A percentile compares a stretch with the other conserved stretches of the same genome.
Conservation (phyloP, 2,797 vertebrate genomes). For the Hippoglossus hippoglossus region DNA sequence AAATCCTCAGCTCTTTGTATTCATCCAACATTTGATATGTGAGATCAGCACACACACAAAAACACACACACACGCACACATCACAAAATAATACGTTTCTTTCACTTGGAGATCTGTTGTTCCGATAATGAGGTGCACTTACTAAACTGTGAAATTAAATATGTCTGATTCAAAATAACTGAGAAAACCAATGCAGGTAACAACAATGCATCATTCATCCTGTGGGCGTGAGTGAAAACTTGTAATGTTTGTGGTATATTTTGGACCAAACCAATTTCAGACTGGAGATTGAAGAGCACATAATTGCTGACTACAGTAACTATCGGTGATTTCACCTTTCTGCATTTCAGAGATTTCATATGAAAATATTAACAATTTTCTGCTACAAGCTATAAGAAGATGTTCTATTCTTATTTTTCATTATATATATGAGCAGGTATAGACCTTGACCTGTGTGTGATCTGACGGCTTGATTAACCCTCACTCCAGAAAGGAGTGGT, state of each 20-base stretch:
- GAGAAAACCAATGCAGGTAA: neutral
- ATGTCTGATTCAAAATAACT: conserved; percentile 11
- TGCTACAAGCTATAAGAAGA: neutral
- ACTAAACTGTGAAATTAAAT: conserved; percentile 17
- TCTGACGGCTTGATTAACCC: neutral
- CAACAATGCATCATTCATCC: conserved; percentile 1
- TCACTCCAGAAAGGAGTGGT: neutral
- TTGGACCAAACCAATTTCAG: neutral
- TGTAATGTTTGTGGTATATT: neutral
- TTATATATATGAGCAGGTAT: neutral
- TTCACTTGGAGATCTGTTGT: neutral
- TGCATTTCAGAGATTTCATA: neutral
- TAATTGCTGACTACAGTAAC: neutral
- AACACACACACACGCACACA: no score
- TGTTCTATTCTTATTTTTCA: neutral
- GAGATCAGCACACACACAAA: no score
- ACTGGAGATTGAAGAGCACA: neutral
- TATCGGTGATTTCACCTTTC: no score
- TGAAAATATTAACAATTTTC: neutral
- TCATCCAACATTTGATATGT: neutral
- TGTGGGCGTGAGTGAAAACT: neutral
- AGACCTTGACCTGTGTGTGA: neutral
- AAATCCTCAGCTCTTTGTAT: neutral
- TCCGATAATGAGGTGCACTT: neutral
- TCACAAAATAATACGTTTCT: neutral